Conservation (phyloP, 2,888 invertebrate species). For the Harpalus rufipes region DNA sequence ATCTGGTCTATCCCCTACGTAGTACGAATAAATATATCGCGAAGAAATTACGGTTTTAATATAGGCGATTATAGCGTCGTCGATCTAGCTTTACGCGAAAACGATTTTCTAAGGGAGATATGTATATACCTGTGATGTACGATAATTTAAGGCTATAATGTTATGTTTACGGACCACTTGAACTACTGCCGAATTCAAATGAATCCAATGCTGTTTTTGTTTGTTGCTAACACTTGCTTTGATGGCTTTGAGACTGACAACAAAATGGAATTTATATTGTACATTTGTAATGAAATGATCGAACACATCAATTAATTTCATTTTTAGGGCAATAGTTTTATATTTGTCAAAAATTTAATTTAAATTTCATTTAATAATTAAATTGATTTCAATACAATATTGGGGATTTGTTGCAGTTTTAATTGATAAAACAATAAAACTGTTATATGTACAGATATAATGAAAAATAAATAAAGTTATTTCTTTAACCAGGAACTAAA, state of each 20-base stretch:
- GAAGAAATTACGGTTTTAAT: conserved; percentile 12
- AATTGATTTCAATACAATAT: too few species aligned
- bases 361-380: background rate
- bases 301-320: too few species aligned
- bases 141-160: conserved; percentile 30
- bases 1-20: conserved; percentile 17
- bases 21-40: conserved; percentile 1
- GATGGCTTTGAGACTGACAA: background rate
- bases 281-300: background rate
- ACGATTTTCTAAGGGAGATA: background rate
- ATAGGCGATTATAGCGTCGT: background rate
- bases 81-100: background rate
- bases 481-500: too few species aligned
- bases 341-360: background rate
- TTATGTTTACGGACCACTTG: background rate
- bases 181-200: conserved; percentile 11
- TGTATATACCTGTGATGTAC: background rate
- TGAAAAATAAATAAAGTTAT: too few species aligned
- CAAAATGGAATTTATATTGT: background rate
- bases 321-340: background rate
- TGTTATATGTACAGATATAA: too few species aligned
- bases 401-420: too few species aligned
- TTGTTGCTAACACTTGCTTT: conserved; percentile 34
- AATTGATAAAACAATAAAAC: too few species aligned
- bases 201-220: conserved; percentile 4